Conservation (phyloP, 2,797 vertebrate species). For the Alectoris magna region DNA sequence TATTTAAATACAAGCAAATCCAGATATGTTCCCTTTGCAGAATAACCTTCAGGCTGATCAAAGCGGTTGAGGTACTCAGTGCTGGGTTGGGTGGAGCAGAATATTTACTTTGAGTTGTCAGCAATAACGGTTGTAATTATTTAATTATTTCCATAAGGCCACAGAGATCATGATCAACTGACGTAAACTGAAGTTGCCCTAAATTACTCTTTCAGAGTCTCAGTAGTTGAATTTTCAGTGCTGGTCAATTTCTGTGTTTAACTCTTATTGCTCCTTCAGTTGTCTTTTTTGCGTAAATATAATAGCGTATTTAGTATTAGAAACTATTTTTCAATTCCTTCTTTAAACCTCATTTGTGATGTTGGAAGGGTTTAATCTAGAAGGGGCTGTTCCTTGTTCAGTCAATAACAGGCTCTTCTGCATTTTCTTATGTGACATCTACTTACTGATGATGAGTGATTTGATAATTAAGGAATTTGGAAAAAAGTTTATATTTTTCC, state of each 20-base stretch:
- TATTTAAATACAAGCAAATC: not conserved
- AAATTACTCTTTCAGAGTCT: not conserved
- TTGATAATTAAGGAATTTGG: not conserved
- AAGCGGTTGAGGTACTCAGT: not conserved
- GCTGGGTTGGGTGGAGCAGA: not conserved
- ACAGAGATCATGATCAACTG: not conserved
- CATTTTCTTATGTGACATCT: not conserved
- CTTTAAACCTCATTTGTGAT: not conserved
- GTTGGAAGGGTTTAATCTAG: not conserved
- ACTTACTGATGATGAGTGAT: not conserved
- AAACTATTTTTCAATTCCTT: not conserved
- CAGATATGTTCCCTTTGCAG: not conserved
- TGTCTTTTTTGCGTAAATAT: not conserved
- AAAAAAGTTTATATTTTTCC: not conserved
- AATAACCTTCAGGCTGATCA: slow-evolving; percentile 1
- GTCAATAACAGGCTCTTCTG: not conserved
- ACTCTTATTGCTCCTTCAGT: not conserved
- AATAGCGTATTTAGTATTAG: not conserved
- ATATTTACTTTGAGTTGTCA: not conserved
- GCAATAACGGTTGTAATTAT: not conserved
- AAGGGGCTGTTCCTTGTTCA: not conserved
- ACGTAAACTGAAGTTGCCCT: not conserved
- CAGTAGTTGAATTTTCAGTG: not conserved
- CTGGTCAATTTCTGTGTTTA: not conserved
- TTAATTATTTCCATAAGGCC: slow-evolving; percentile 5